A percentile compares a stretch with the other conserved stretches of the same genome.
Evolutionary conservation across 2,888 invertebrate species (phyloP).

Genomic region (Tenthredo amoena): DNA sequence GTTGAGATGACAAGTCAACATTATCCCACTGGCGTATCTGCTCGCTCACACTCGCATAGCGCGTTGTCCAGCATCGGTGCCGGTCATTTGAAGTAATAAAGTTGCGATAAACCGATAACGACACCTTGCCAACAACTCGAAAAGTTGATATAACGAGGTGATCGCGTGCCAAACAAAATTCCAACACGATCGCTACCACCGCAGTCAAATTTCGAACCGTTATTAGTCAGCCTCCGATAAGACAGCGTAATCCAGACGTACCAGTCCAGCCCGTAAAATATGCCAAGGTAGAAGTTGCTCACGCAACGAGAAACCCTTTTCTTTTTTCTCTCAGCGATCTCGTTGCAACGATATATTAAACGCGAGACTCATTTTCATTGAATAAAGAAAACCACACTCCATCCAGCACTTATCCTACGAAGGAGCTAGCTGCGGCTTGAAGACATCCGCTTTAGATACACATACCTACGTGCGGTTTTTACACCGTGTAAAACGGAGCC

Average conservation of each 20-base stretch:
- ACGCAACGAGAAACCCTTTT: background rate
- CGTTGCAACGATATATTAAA: background rate
- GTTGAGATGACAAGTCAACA: conserved; percentile 35
- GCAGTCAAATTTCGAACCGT: background rate
- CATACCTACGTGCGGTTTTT: background rate
- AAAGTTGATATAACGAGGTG: conserved; percentile 42
- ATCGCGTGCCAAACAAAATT: conserved; percentile 41
- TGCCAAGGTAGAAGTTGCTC: background rate
- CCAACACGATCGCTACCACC: background rate
- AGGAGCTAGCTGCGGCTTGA: background rate
- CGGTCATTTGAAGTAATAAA: conserved; percentile 43
- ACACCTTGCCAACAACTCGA: conserved; percentile 41
- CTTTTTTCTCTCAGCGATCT: background rate
- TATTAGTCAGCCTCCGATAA: conserved; percentile 22
- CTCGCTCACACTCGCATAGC: background rate
- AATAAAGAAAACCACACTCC: background rate
- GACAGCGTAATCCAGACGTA: background rate
- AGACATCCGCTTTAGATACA: background rate
- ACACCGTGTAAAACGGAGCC: background rate
- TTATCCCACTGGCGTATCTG: background rate
- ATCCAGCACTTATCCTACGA: background rate
- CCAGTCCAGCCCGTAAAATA: background rate
- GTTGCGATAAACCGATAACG: conserved; percentile 46
- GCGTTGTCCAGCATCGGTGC: conserved; percentile 11
- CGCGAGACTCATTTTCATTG: background rate